Evolutionary conservation across 2,888 invertebrate species (phyloP).

Genomic region (Tenthredo notha): DNA sequence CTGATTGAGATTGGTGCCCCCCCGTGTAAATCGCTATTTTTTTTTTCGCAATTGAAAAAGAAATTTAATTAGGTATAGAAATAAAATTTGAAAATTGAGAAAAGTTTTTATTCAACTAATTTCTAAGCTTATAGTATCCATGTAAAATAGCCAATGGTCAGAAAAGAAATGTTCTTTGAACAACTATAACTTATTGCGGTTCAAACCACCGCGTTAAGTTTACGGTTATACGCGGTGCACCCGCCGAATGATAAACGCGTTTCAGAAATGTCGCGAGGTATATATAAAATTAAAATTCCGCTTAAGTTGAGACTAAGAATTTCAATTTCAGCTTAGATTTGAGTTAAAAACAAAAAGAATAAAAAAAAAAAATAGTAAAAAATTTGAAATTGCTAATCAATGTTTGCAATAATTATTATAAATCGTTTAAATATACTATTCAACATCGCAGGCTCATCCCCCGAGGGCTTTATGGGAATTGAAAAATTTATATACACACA

Average conservation of each 20-base stretch:
- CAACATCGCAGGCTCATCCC: background rate
- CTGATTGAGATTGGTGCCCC: background rate
- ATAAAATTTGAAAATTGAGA: too few relatives aligned
- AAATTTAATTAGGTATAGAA: background rate
- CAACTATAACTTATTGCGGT: constrained; percentile 1
- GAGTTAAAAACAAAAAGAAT: background rate
- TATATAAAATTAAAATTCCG: background rate
- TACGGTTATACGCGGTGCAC: constrained; percentile 30
- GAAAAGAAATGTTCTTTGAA: background rate
- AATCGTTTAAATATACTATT: background rate
- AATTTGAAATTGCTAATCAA: background rate
- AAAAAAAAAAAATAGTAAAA: background rate
- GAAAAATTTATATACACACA: background rate
- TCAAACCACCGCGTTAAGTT: background rate
- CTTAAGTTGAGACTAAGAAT: background rate
- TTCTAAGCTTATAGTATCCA: too few relatives aligned
- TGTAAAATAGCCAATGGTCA: too few relatives aligned
- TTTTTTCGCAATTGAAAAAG: too few relatives aligned
- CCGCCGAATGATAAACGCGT: constrained; percentile 19
- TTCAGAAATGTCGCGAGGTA: background rate
- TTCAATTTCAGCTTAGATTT: background rate
- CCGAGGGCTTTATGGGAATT: background rate
- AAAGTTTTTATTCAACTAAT: too few relatives aligned
- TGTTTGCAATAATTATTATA: background rate
- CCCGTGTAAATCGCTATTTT: too few relatives aligned